Evolutionary conservation across 2,888 invertebrate species (phyloP).

Genomic region (Tetragonisca angustula): DNA sequence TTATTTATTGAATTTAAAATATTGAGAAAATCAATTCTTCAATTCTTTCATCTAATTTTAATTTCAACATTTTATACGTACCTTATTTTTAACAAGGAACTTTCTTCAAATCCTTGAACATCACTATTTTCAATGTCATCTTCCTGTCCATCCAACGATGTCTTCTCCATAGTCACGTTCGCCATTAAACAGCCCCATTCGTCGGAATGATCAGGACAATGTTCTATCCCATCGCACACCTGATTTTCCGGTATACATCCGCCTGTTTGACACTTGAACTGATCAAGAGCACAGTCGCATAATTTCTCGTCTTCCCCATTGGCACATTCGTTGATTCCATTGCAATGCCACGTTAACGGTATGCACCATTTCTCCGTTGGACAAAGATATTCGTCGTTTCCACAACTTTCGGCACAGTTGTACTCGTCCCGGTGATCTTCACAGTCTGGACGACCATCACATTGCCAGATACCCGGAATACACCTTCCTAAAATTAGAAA

Average conservation of each 20-base stretch:
- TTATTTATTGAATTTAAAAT: too few species aligned
- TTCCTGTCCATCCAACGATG: constrained; percentile 49
- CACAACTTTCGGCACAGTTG: constrained; percentile 85
- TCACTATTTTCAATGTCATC: constrained; percentile 55
- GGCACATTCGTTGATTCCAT: constrained; percentile 86
- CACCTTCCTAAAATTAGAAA: constrained; percentile 83
- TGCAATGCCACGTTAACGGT: constrained; percentile 86
- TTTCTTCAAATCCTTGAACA: constrained; percentile 57
- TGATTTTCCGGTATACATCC: constrained; percentile 85
- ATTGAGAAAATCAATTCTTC: background rate
- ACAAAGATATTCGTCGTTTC: constrained; percentile 86
- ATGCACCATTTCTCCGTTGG: constrained; percentile 87
- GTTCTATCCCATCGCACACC: constrained; percentile 86
- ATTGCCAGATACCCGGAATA: constrained; percentile 86
- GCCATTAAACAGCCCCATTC: constrained; percentile 86
- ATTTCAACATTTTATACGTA: constrained; percentile 22
- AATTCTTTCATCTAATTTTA: background rate
- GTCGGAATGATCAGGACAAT: constrained; percentile 88
- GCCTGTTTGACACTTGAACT: constrained; percentile 86
- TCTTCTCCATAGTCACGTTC: constrained; percentile 67
- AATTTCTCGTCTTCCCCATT: constrained; percentile 86
- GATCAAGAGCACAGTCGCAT: constrained; percentile 86
- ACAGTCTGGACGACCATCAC: constrained; percentile 87
- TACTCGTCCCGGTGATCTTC: constrained; percentile 86
- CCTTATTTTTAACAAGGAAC: constrained; percentile 73